phyloP scores from a whole-genome alignment of 92 coral and sea anemone genomes.

The Blastomussa wellsi region DNA sequence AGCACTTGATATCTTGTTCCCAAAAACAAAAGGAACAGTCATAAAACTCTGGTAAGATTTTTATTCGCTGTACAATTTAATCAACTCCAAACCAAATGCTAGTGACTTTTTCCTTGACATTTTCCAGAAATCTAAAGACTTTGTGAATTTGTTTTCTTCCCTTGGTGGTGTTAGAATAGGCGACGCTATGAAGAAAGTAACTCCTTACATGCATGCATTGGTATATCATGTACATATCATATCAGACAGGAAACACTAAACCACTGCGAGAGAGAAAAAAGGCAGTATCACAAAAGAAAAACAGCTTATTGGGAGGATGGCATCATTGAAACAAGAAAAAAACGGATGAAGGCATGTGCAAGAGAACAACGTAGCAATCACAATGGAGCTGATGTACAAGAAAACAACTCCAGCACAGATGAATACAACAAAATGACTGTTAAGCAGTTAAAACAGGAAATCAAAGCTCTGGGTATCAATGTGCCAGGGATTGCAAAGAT shows the following conservation, averaged over 20 bases:
- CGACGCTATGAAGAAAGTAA: constrained; percentile 33
- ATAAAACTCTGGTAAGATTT: constrained; percentile 30
- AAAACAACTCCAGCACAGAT: too few relatives aligned
- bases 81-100: constrained; percentile 1
- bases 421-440: constrained; percentile 15
- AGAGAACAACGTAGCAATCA: background rate
- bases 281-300: constrained; percentile 32
- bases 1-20: constrained; percentile 16
- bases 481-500: constrained; percentile 12
- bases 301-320: constrained; percentile 6
- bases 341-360: constrained; percentile 2
- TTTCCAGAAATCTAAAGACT: constrained; percentile 15
- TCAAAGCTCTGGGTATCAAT: background rate
- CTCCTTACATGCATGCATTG: constrained; percentile 73
- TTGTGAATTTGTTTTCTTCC: constrained; percentile 40
- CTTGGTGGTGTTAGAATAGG: constrained; percentile 46
- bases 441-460: constrained; percentile 9
- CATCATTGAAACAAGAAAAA: constrained; percentile 11
- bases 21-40: constrained; percentile 36
- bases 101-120: background rate
- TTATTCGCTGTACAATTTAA: constrained; percentile 9
- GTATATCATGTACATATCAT: constrained; percentile 65
- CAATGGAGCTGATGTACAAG: constrained; percentile 2
- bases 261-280: constrained; percentile 48
- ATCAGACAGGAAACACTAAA: constrained; percentile 55